Percentiles rank a stretch among this genome's conserved stretches.
Evolutionary conservation across 2,888 invertebrate genomes (phyloP).

Genomic region (Platycnemis pennipes): DNA sequence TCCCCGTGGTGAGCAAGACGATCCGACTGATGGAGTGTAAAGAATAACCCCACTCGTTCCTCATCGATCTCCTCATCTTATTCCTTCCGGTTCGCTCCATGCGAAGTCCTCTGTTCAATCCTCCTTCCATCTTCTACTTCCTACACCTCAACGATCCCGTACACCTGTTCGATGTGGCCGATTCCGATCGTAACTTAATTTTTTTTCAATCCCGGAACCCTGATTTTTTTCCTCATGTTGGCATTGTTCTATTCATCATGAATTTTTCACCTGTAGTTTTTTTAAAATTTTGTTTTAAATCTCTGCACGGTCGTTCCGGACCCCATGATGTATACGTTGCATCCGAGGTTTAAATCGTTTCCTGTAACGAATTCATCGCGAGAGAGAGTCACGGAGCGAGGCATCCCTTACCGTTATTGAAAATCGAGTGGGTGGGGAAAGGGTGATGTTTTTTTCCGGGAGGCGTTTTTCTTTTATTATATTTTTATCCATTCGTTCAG

Average conservation of each 20-base stretch:
- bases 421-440: background rate
- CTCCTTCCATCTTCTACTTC: background rate
- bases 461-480: no score
- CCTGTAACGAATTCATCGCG: background rate
- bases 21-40: background rate
- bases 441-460: background rate
- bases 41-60: background rate
- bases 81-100: background rate
- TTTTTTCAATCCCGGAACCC: background rate
- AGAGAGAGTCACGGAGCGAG: background rate
- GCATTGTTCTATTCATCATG: constrained; percentile 7
- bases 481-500: background rate
- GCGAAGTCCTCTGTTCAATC: background rate
- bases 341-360: background rate
- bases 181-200: background rate
- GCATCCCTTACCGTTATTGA: background rate
- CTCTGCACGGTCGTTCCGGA: background rate
- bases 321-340: background rate
- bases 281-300: background rate
- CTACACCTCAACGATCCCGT: background rate
- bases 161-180: background rate
- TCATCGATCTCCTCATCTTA: background rate
- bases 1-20: background rate
- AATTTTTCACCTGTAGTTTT: background rate
- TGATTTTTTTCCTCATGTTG: background rate